A percentile compares a stretch with the other conserved stretches of the same genome.
These are phyloP conservation scores for Gymnorhina tibicen DNA, from an alignment of 2,113 vertebrate genomes.

Conservation along the genomic window DNA sequence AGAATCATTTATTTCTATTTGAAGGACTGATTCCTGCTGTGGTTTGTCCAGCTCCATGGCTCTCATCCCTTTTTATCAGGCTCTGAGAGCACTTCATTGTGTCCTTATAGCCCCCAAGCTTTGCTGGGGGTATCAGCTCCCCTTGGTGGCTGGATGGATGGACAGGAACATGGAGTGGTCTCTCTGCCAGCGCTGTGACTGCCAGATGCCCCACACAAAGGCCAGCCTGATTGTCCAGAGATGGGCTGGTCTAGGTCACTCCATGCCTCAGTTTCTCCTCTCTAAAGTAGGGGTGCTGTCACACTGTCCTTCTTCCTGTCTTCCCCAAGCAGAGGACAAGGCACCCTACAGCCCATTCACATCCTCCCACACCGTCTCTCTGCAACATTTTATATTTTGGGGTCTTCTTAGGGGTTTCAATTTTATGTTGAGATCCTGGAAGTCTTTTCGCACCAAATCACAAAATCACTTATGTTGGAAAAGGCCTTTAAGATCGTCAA, in stretches of 20 bases:
- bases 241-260: background rate
- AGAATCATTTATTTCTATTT: background rate
- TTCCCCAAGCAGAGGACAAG: background rate
- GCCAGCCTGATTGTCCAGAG: background rate
- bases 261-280: background rate
- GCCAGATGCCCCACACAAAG: background rate
- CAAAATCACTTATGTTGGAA: background rate
- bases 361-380: background rate
- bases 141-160: background rate
- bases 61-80: background rate
- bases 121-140: background rate
- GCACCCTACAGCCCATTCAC: background rate
- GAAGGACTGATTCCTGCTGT: background rate
- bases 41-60: accelerated
- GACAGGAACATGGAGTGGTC: background rate
- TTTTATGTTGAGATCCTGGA: background rate
- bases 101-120: accelerated
- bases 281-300: background rate
- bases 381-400: background rate
- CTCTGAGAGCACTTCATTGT: accelerated
- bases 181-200: background rate
- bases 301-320: background rate
- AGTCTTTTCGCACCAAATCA: background rate
- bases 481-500: background rate
- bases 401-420: background rate